phyloP scores from a whole-genome alignment of 2,113 vertebrate species.

The Gobio gobio region DNA sequence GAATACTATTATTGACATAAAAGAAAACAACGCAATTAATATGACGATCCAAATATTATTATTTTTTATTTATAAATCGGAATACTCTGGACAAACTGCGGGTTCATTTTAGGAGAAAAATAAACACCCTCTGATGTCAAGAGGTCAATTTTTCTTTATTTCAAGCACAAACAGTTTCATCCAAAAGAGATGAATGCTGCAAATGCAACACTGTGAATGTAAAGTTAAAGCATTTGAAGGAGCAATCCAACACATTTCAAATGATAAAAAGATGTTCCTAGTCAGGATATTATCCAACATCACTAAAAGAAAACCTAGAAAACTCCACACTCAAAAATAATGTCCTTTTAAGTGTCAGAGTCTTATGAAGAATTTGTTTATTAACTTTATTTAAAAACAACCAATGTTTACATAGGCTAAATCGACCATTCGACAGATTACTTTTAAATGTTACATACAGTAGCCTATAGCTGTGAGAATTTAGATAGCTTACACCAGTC shows the following conservation, averaged over 20 bases:
- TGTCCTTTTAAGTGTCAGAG: background rate
- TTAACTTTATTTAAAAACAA: background rate
- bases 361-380: background rate
- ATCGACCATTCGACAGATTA: background rate
- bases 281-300: too few relatives aligned
- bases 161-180: slow-evolving; percentile 17
- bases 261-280: background rate
- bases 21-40: too few relatives aligned
- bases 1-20: background rate
- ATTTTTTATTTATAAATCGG: too few relatives aligned
- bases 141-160: slow-evolving; percentile 27
- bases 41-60: background rate
- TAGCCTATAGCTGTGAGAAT: background rate
- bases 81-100: background rate
- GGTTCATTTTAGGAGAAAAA: background rate
- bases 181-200: background rate
- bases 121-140: background rate
- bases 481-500: background rate
- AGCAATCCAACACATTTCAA: background rate
- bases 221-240: background rate
- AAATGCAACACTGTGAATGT: background rate
- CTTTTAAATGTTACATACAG: background rate
- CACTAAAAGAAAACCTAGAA: background rate
- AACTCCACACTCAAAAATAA: background rate
- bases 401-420: background rate